phyloP scores from a whole-genome alignment of 2,888 invertebrate species.

The Myopa tessellatipennis region DNA sequence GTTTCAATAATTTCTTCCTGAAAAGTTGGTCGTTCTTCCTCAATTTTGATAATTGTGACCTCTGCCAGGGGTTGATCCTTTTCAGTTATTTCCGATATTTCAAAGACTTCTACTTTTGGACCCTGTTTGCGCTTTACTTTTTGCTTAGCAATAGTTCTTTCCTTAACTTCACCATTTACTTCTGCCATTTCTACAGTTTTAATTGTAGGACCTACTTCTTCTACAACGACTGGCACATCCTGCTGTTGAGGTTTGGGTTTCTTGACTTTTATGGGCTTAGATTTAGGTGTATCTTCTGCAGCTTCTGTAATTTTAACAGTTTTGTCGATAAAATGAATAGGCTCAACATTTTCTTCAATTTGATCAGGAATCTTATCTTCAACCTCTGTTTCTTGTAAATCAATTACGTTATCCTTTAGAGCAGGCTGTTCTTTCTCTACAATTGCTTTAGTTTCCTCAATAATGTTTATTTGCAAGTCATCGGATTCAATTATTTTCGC shows the following conservation, averaged over 20 bases:
- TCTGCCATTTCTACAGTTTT: constrained; percentile 47
- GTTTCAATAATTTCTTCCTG: not conserved
- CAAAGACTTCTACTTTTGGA: constrained; percentile 58
- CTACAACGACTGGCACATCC: constrained; percentile 47
- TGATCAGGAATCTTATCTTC: constrained; percentile 45
- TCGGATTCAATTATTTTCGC: constrained; percentile 49
- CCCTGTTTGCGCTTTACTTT: constrained; percentile 60
- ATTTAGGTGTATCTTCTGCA: constrained; percentile 47
- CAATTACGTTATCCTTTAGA: constrained; percentile 49
- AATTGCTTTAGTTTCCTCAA: constrained; percentile 51
- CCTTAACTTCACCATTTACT: constrained; percentile 49
- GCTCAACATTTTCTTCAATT: constrained; percentile 49
- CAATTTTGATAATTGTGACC: constrained; percentile 59
- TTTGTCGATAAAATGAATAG: constrained; percentile 53
- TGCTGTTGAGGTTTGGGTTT: constrained; percentile 46
- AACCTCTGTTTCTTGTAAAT: constrained; percentile 45
- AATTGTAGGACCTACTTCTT: constrained; percentile 45
- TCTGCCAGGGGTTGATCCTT: constrained; percentile 62
- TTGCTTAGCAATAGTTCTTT: constrained; percentile 53
- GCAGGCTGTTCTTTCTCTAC: constrained; percentile 40
- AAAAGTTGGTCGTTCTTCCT: constrained; percentile 45
- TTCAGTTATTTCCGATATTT: constrained; percentile 59
- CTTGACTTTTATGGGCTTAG: constrained; percentile 47
- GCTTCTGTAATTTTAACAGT: constrained; percentile 53
- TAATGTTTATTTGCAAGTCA: constrained; percentile 54